These are phyloP conservation scores for Rhopalosiphum maidis DNA, from an alignment of 1,140 invertebrate genomes.

Conservation along the genomic window DNA sequence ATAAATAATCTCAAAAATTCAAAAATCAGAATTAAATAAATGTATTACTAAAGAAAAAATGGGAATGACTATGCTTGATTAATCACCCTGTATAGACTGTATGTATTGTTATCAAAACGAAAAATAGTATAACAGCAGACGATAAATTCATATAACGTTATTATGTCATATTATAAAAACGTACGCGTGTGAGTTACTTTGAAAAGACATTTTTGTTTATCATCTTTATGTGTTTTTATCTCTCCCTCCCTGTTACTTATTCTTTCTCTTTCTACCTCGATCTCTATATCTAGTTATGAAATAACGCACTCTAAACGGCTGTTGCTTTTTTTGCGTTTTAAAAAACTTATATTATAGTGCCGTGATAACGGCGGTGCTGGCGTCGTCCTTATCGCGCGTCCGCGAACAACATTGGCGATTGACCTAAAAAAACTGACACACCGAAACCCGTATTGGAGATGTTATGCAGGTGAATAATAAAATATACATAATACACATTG, in stretches of 20 bases:
- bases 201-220: constrained; percentile 10
- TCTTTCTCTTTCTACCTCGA: background rate
- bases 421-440: constrained; percentile 41
- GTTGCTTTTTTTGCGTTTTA: background rate
- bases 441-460: constrained; percentile 33
- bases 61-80: background rate
- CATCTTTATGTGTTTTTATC: background rate
- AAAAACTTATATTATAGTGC: background rate
- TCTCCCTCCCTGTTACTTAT: background rate
- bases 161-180: background rate
- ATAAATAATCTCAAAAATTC: background rate
- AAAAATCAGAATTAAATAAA: background rate
- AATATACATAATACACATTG: background rate
- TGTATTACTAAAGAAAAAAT: background rate
- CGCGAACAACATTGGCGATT: constrained; percentile 16
- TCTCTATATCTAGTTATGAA: background rate
- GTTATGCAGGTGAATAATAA: background rate
- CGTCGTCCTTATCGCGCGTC: background rate
- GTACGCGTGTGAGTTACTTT: background rate
- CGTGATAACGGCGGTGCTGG: background rate
- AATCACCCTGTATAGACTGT: background rate
- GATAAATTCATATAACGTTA: background rate
- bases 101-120: background rate
- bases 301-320: constrained; percentile 7
- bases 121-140: background rate